Conservation (phyloP, 2,888 invertebrate species). For the Myathropa florea region DNA sequence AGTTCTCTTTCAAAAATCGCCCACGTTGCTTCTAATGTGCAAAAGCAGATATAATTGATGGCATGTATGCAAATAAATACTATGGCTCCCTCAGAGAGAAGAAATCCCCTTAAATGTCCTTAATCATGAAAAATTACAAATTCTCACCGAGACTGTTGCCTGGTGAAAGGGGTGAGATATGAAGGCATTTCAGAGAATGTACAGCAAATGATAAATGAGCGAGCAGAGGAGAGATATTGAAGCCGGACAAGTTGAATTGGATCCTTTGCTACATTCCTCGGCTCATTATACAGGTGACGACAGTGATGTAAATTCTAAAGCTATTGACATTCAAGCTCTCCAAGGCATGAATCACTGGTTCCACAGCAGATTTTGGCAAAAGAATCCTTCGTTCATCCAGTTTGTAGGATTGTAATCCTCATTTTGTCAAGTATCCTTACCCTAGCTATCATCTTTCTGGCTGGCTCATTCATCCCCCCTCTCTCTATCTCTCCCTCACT, state of each 20-base stretch:
- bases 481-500: no score
- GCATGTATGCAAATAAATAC: constrained; percentile 38
- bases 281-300: constrained; percentile 31
- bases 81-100: constrained; percentile 4
- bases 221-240: no score
- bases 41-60: constrained; percentile 48
- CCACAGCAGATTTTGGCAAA: constrained; percentile 33
- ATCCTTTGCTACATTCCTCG: constrained; percentile 34
- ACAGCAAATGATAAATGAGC: no score
- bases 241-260: not conserved
- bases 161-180: no score
- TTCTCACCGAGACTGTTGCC: not conserved
- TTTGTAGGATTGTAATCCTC: constrained; percentile 15
- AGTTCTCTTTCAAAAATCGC: not conserved
- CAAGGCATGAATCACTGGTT: not conserved
- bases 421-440: constrained; percentile 26
- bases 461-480: not conserved
- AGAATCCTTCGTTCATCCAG: not conserved
- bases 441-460: not conserved
- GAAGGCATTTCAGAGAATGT: no score
- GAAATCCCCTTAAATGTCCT: constrained; percentile 25
- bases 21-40: no score
- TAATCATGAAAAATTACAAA: constrained; percentile 41
- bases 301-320: not conserved
- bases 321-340: constrained; percentile 10